Evolutionary conservation across 2,113 vertebrate species (phyloP), one percentile per base, ranked within the genome.

Genomic region (Shinisaurus crocodilurus): DNA sequence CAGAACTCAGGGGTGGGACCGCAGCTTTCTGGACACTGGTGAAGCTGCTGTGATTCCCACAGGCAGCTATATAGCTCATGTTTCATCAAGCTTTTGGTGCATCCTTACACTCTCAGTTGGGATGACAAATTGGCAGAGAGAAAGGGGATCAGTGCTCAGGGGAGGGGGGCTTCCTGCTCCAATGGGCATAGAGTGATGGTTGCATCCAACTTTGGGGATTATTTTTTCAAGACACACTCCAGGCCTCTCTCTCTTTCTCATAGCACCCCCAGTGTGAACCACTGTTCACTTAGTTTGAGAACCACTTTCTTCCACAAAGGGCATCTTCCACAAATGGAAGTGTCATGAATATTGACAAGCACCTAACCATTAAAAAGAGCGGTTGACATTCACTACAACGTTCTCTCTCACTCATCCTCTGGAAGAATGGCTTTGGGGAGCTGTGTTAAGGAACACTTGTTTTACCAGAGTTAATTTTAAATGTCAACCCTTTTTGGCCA

Each of bases 381-480:
- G 63, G 29, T n/a, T 90, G 82, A 90, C 72, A 54, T 79, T 54
- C 43, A 27, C 5, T 10, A 29, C 10, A 7, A 29, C 27, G 40
- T 77, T 90, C 67, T 27, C 37, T 5, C 34, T 65, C 34, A 25
- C 70, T 85, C 0, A 0, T 0, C 20, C 10, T 70, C 48, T 88
- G 45, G 1, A 54, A 32, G 74, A 76, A 4, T 60, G 74, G 79
- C 87, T 40, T 86, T 6, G 82, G 88, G 92, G 87, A 76, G 60
- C 43, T 1, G 12, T 10, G 81, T 83, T 75, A 77, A 86, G 60
- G 91, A 86, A 77, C 1, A 69, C 40, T 82, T 29, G 76, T 92
- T 95, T 91, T 75, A 86, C 88, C 43, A 0, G 69, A 90, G 91
- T 91, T 94, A 20, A 65, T 95, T 93, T 88, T n/a, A 96, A 96